These are phyloP conservation scores for Phrynosoma platyrhinos DNA, from an alignment of 2,113 vertebrate species.

Conservation along the genomic window DNA sequence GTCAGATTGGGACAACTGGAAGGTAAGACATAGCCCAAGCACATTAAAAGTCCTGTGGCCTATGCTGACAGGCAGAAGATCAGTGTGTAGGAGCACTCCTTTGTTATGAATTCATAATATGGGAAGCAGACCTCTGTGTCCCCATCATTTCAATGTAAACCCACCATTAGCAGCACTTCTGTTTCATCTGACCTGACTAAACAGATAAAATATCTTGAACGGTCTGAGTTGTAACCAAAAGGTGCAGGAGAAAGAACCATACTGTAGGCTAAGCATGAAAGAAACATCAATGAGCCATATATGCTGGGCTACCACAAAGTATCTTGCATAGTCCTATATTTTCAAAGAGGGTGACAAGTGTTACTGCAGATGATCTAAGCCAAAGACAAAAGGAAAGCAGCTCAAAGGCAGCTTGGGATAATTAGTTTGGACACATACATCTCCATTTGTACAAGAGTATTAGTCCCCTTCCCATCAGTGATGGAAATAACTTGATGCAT, in stretches of 20 bases:
- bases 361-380: not conserved
- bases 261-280: not conserved
- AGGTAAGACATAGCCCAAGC: no score
- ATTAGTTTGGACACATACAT: no score
- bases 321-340: slow-evolving; percentile 59
- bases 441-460: not conserved
- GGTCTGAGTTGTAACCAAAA: no score
- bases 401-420: no score
- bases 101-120: not conserved
- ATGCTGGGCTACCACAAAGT: slow-evolving; percentile 37
- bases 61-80: not conserved
- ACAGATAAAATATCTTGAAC: not conserved
- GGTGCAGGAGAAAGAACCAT: not conserved
- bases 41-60: no score
- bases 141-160: not conserved
- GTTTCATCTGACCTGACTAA: no score
- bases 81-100: not conserved
- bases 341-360: slow-evolving; percentile 61
- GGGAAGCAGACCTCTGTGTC: not conserved
- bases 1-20: no score
- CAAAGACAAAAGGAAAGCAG: not conserved
- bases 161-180: not conserved
- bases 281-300: slow-evolving; percentile 6
- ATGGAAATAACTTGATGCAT: no score
- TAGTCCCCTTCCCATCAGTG: not conserved